Conservation (phyloP, 2,113 vertebrate genomes). For the Buteo buteo region DNA sequence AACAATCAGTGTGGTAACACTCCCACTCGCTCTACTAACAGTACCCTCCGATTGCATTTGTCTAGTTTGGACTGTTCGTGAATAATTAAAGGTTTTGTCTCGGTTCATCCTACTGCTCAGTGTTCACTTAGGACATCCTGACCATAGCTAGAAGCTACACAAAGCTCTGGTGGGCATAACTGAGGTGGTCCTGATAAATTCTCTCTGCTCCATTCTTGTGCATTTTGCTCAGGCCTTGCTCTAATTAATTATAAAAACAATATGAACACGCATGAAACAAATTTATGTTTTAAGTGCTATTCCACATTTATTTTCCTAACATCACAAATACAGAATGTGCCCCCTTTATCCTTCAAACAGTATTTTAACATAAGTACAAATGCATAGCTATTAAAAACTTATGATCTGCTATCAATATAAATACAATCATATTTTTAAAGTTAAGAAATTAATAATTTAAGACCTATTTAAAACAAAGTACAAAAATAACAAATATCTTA, state of each 20-base stretch:
- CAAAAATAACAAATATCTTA: constrained; percentile 36
- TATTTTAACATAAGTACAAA: constrained; percentile 41
- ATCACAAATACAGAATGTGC: neutral
- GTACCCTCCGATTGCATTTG: neutral
- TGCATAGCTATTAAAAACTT: constrained; percentile 34
- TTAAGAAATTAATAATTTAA: constrained; percentile 37
- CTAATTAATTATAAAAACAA: constrained; percentile 15
- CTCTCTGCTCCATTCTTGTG: neutral
- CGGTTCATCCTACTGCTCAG: neutral
- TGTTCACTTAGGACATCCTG: neutral
- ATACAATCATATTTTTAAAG: constrained; percentile 42
- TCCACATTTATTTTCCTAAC: constrained; percentile 2
- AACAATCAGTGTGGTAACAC: neutral
- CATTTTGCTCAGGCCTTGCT: constrained; percentile 19
- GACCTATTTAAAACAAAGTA: constrained; percentile 38
- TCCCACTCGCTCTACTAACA: neutral
- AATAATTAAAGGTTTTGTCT: neutral
- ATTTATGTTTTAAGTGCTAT: constrained; percentile 19
- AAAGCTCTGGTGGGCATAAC: neutral
- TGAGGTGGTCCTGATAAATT: neutral
- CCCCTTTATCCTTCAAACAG: constrained; percentile 43
- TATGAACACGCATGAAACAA: neutral
- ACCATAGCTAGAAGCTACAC: neutral
- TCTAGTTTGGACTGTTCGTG: neutral
- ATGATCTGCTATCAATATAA: constrained; percentile 45